Percentiles rank a stretch among this genome's conserved stretches.
These are phyloP conservation scores for Characodon lateralis DNA, from an alignment of 2,797 vertebrate species.

Conservation along the genomic window DNA sequence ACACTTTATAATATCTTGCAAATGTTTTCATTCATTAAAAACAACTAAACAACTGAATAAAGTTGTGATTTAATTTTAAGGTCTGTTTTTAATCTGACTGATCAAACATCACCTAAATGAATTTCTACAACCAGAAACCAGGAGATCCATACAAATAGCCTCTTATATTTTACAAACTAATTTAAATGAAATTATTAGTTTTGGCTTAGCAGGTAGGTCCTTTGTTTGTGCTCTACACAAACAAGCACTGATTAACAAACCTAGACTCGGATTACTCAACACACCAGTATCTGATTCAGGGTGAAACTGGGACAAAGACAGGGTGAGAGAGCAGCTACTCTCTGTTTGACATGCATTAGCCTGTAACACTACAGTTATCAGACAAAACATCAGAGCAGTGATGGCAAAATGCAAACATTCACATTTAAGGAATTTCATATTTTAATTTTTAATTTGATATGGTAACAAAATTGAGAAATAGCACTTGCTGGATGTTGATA, in stretches of 20 bases:
- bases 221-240: constrained; percentile 8
- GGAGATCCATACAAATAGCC: background rate
- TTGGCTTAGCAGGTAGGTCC: constrained; percentile 7
- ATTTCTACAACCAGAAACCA: background rate
- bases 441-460: background rate
- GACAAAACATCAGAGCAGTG: constrained; percentile 29
- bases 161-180: background rate
- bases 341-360: constrained; percentile 40
- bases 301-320: constrained; percentile 32
- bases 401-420: constrained; percentile 19
- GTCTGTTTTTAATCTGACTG: background rate
- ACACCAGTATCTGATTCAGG: constrained; percentile 37
- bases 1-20: background rate
- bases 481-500: constrained; percentile 9
- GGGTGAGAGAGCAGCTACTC: constrained; percentile 28
- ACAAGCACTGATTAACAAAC: constrained; percentile 1
- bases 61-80: background rate
- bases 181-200: background rate
- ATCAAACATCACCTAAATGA: background rate
- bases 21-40: background rate
- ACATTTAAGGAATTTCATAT: constrained; percentile 4
- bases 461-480: constrained; percentile 8
- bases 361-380: constrained; percentile 18
- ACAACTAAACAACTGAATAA: background rate
- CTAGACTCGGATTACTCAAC: constrained; percentile 29